These are phyloP conservation scores for Drosophila mulleri DNA, from an alignment of 2,888 invertebrate genomes.

Conservation along the genomic window DNA sequence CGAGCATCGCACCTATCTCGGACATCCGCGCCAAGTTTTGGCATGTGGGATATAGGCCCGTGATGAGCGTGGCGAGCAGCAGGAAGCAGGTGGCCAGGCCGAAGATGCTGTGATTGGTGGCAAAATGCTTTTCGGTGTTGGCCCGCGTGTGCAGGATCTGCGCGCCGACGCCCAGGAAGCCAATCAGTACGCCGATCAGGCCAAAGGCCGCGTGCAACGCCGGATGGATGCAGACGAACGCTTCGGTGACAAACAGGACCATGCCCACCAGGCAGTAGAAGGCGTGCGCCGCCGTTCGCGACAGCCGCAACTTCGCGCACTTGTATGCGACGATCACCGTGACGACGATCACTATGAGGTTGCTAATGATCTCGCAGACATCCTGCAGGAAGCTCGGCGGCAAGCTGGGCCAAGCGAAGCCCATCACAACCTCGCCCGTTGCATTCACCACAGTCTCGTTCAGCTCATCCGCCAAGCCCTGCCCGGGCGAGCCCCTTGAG, in stretches of 20 bases:
- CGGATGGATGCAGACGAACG: not conserved
- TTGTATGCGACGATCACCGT: constrained; percentile 10
- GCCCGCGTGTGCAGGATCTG: not conserved
- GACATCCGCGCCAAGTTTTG: no score
- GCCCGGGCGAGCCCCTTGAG: no score
- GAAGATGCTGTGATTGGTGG: constrained; percentile 40
- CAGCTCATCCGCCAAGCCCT: no score
- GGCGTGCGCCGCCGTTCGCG: constrained; percentile 33
- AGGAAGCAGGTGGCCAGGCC: constrained; percentile 30
- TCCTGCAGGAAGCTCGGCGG: not conserved
- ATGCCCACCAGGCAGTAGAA: constrained; percentile 29
- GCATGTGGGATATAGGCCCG: constrained; percentile 5
- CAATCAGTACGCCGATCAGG: constrained; percentile 15
- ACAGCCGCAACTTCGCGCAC: constrained; percentile 24
- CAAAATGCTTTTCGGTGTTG: not conserved
- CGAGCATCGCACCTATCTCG: not conserved
- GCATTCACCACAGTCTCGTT: constrained; percentile 2
- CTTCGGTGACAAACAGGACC: constrained; percentile 28
- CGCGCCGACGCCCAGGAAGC: constrained; percentile 23
- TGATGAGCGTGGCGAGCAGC: not conserved
- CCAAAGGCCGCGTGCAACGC: constrained; percentile 35
- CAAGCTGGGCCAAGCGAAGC: constrained; percentile 1
- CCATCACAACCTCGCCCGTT: not conserved
- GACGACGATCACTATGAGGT: constrained; percentile 13
- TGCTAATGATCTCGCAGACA: not conserved